Percentiles rank a stretch among this genome's conserved stretches.
Evolutionary conservation across 2,888 invertebrate genomes (phyloP).

Genomic region (Meteorus cinctellus): DNA sequence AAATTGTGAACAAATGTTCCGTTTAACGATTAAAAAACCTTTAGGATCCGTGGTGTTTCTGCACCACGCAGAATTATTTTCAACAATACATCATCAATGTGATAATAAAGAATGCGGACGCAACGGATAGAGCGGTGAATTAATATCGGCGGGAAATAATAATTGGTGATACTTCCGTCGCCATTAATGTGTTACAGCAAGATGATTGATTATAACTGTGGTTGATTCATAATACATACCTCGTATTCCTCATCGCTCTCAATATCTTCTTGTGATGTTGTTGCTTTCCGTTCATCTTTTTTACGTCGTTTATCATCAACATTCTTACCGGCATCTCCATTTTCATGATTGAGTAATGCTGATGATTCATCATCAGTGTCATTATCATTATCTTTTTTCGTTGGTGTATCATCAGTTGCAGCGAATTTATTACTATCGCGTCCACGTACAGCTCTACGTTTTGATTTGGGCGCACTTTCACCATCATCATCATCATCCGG

Average conservation of each 20-base stretch:
- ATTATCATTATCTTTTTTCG: constrained; percentile 37
- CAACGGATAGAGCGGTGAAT: no score
- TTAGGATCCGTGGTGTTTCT: no score
- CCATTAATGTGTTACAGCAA: background rate
- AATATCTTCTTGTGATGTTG: constrained; percentile 67
- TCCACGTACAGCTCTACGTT: constrained; percentile 38
- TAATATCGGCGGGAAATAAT: no score
- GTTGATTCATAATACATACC: constrained; percentile 64
- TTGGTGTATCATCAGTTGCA: constrained; percentile 38
- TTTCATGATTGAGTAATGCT: constrained; percentile 54
- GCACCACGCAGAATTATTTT: no score
- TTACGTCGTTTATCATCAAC: constrained; percentile 58
- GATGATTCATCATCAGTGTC: constrained; percentile 43
- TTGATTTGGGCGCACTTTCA: constrained; percentile 43
- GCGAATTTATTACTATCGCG: constrained; percentile 48
- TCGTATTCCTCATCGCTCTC: constrained; percentile 76
- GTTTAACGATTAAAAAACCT: no score
- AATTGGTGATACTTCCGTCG: background rate
- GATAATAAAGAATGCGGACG: no score
- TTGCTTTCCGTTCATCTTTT: constrained; percentile 59
- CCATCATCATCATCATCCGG: constrained; percentile 29
- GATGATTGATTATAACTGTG: background rate
- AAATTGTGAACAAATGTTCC: no score
- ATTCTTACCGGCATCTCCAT: constrained; percentile 57
- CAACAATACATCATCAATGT: no score